phyloP scores from a whole-genome alignment of 92 coral and sea anemone species.

The Bergia puertoricense region DNA sequence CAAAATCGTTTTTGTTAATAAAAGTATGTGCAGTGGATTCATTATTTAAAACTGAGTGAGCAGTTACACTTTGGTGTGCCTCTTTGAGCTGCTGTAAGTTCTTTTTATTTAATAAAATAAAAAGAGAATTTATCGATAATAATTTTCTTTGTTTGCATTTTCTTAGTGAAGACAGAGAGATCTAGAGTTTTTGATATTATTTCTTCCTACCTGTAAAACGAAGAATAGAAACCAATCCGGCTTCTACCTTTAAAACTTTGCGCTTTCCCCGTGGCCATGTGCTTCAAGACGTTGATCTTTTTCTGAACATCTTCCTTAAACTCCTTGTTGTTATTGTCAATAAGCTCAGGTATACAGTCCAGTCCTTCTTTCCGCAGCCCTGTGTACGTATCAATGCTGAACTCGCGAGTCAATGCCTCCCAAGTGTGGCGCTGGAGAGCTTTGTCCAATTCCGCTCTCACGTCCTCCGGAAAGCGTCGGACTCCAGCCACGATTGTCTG shows the following conservation, averaged over 20 bases:
- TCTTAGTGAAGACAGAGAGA: no score
- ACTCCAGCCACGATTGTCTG: constrained; percentile 20
- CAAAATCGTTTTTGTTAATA: no score
- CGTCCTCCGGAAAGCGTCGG: constrained; percentile 48
- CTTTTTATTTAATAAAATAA: no score
- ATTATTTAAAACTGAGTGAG: no score
- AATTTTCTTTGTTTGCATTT: no score
- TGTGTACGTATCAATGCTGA: constrained; percentile 43
- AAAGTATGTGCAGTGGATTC: no score
- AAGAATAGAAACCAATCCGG: constrained; percentile 33
- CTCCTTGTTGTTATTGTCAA: constrained; percentile 21
- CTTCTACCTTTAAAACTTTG: constrained; percentile 54
- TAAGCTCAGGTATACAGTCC: constrained; percentile 34
- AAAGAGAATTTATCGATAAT: no score
- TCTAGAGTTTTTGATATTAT: background rate
- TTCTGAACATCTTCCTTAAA: constrained; percentile 36
- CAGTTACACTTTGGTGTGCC: no score
- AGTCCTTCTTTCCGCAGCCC: constrained; percentile 37
- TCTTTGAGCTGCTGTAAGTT: no score
- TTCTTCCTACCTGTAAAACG: constrained; percentile 47
- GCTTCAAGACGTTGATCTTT: constrained; percentile 6
- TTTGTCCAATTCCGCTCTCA: constrained; percentile 41
- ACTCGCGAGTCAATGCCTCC: constrained; percentile 49
- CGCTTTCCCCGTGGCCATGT: constrained; percentile 13
- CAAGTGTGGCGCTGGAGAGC: constrained; percentile 36